Evolutionary conservation across 2,113 vertebrate species (phyloP).

Genomic region (Nematolebias whitei): DNA sequence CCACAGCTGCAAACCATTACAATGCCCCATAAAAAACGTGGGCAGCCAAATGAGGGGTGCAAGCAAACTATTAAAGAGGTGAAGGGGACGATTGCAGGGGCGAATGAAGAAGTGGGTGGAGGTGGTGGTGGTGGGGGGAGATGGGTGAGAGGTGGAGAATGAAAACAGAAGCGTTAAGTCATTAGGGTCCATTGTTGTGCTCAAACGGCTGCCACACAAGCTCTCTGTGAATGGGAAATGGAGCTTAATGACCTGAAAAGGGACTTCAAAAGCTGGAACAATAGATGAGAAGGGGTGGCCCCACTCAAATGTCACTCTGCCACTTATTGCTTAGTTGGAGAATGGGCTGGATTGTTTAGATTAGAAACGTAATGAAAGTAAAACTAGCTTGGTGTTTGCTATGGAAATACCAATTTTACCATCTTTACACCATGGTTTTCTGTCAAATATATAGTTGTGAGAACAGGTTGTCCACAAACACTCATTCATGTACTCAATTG

Average conservation of each 20-base stretch:
- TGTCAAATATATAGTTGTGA: slow-evolving; percentile 49
- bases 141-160: slow-evolving; percentile 74
- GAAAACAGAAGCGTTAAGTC: slow-evolving; percentile 84
- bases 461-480: slow-evolving; percentile 50
- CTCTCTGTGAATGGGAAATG: slow-evolving; percentile 80
- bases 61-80: slow-evolving; percentile 70
- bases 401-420: slow-evolving; percentile 44
- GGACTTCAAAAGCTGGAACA: slow-evolving; percentile 79
- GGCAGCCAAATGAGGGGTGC: slow-evolving; percentile 71
- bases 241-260: slow-evolving; percentile 83
- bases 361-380: slow-evolving; percentile 75
- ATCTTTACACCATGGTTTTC: slow-evolving; percentile 20
- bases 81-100: slow-evolving; percentile 64
- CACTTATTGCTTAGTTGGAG: slow-evolving; percentile 77
- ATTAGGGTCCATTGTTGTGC: slow-evolving; percentile 80
- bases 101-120: slow-evolving; percentile 63
- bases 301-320: slow-evolving; percentile 77
- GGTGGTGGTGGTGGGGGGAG: slow-evolving; percentile 44
- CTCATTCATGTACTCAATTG: slow-evolving; percentile 20
- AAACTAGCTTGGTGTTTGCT: slow-evolving; percentile 62
- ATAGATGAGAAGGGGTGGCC: slow-evolving; percentile 74
- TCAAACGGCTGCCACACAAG: slow-evolving; percentile 79
- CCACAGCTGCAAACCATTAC: slow-evolving; percentile 92
- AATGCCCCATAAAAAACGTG: slow-evolving; percentile 82
- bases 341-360: slow-evolving; percentile 78